These are phyloP conservation scores for Helicoverpa armigera DNA, from an alignment of 1,140 invertebrate species.

Conservation along the genomic window DNA sequence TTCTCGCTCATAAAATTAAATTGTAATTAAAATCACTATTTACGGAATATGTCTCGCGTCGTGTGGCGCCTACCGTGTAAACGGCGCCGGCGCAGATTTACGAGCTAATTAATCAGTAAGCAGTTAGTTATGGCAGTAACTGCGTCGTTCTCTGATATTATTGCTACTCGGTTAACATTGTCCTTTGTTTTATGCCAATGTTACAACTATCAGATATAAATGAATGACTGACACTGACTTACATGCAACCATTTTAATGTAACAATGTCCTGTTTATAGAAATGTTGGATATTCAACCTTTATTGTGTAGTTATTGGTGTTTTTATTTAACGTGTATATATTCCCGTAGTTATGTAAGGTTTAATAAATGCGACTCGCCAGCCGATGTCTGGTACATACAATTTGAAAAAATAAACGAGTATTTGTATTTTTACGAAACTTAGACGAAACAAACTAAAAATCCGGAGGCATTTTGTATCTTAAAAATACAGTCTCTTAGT, in stretches of 20 bases:
- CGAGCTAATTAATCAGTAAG: slow-evolving; percentile 18
- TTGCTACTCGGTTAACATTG: neutral
- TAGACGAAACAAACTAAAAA: too few species aligned
- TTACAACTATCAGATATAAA: neutral
- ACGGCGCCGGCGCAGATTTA: slow-evolving; percentile 38
- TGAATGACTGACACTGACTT: neutral
- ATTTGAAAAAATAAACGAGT: too few species aligned
- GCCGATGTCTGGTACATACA: too few species aligned
- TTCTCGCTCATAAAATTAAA: neutral
- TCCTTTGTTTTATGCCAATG: slow-evolving; percentile 15
- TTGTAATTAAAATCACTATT: neutral
- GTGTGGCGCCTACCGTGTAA: slow-evolving; percentile 26
- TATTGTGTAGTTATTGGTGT: too few species aligned
- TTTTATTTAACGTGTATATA: too few species aligned
- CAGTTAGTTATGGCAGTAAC: neutral
- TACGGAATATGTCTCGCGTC: neutral
- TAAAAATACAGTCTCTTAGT: neutral
- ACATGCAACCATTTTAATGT: neutral
- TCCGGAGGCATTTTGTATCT: too few species aligned
- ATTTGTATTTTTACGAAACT: too few species aligned
- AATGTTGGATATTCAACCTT: too few species aligned
- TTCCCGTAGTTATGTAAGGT: too few species aligned
- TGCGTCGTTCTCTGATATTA: slow-evolving; percentile 3
- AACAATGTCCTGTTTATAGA: too few species aligned
- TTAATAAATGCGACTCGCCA: too few species aligned